A percentile compares a stretch with the other conserved stretches of the same genome.
These are phyloP conservation scores for Scarus forsteni DNA, from an alignment of 2,797 vertebrate species.

Conservation along the genomic window DNA sequence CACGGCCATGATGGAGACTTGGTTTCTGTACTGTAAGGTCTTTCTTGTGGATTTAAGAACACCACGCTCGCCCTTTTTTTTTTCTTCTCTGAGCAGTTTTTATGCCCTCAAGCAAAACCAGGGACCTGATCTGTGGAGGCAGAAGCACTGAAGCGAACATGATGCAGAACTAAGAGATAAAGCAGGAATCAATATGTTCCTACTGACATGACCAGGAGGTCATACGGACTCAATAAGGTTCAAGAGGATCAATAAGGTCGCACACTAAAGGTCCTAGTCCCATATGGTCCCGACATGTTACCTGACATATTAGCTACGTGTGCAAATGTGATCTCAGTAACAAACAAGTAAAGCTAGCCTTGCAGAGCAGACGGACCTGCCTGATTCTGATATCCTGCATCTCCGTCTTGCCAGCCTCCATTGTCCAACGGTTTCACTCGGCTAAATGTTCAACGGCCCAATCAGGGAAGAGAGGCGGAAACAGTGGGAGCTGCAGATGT, in stretches of 20 bases:
- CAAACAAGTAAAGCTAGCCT: too few relatives aligned
- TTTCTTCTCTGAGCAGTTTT: not conserved
- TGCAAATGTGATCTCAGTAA: too few relatives aligned
- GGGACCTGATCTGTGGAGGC: not conserved
- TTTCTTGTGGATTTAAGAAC: constrained; percentile 3
- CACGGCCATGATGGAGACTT: not conserved
- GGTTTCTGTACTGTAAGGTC: not conserved
- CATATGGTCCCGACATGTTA: not conserved
- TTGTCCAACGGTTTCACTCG: too few relatives aligned
- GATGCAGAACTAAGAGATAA: constrained; percentile 24
- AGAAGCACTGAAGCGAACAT: not conserved
- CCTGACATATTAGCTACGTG: not conserved
- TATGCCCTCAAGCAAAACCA: not conserved
- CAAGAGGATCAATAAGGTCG: constrained; percentile 34
- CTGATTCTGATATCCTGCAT: too few relatives aligned
- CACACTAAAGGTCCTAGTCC: constrained; percentile 19
- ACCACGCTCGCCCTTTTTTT: not conserved
- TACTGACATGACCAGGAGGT: constrained; percentile 47
- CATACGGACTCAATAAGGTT: constrained; percentile 8
- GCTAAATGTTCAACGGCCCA: too few relatives aligned
- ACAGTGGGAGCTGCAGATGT: too few relatives aligned
- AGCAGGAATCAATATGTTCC: constrained; percentile 51
- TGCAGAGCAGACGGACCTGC: too few relatives aligned
- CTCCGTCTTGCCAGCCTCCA: too few relatives aligned
- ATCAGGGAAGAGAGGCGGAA: too few relatives aligned